Conservation (phyloP, 2,888 invertebrate species). For the Erebia palarica region DNA sequence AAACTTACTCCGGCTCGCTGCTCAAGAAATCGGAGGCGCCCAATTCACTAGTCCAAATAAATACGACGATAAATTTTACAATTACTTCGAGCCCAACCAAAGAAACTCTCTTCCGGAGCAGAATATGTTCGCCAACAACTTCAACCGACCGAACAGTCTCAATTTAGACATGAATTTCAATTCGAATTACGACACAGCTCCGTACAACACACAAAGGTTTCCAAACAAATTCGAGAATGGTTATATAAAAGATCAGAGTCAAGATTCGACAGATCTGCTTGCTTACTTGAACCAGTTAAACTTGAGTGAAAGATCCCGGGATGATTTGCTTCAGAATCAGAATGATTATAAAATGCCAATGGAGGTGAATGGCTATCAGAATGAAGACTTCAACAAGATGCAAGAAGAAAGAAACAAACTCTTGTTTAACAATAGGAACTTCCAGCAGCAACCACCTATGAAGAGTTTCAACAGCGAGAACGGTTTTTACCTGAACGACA, state of each 20-base stretch:
- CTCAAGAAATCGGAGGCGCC: slow-evolving; percentile 77
- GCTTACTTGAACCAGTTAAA: slow-evolving; percentile 68
- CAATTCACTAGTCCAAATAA: slow-evolving; percentile 70
- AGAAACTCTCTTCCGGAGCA: slow-evolving; percentile 73
- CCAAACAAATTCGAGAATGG: slow-evolving; percentile 59
- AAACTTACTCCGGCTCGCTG: slow-evolving; percentile 74
- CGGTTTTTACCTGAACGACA: slow-evolving; percentile 56
- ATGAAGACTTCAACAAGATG: slow-evolving; percentile 59
- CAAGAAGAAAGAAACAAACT: slow-evolving; percentile 66
- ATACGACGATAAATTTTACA: slow-evolving; percentile 69
- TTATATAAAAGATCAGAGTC: slow-evolving; percentile 59
- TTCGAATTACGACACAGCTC: slow-evolving; percentile 54
- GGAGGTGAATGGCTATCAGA: slow-evolving; percentile 65
- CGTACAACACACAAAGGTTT: slow-evolving; percentile 57
- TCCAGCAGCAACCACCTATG: slow-evolving; percentile 56
- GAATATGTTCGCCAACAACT: slow-evolving; percentile 65
- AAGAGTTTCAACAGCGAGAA: slow-evolving; percentile 62
- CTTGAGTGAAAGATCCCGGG: slow-evolving; percentile 59
- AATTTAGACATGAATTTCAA: slow-evolving; percentile 70
- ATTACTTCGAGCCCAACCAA: slow-evolving; percentile 75
- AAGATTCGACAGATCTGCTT: slow-evolving; percentile 63
- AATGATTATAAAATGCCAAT: slow-evolving; percentile 66
- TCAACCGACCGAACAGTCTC: slow-evolving; percentile 67
- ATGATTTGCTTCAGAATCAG: slow-evolving; percentile 57
- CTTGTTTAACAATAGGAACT: slow-evolving; percentile 62